Base-by-base conservation (phyloP, 2,797 vertebrate species). In the Tenualosa thibaudeaui region DNA sequence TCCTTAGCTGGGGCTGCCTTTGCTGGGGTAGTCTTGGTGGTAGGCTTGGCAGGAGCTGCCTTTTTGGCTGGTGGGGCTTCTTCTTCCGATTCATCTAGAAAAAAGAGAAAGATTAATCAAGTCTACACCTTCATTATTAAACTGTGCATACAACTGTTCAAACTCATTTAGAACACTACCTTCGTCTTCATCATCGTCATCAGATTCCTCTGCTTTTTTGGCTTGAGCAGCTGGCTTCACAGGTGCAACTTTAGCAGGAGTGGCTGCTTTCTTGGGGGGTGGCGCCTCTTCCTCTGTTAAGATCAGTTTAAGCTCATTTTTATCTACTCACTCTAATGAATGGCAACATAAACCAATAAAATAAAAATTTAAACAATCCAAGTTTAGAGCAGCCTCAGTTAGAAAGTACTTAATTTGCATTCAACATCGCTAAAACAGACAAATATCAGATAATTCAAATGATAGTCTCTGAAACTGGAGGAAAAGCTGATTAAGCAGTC, bases 271-370 rank as follows among this genome's bases (percentile, higher is more conserved):
- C 86, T 97, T 94, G 31, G 95, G 92, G 86, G 95, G 91, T 0
- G 93, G 92, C 0, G 93, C 91, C 2, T 96, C 96, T 43, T 96
- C 95, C 31, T 96, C 96, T 0, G 68, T 58, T 46, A 43, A 0
- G 24, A 17, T 17, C 51, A 31, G 40, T 9, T 43, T n/a, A 54
- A 46, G n/a, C 26, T 49, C 49, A 40, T 31, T 56, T 2, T 51
- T 53, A 19, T 24, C 54, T 13, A 83, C 60, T n/a, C 17, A 60
- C 37, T 13, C 31, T 31, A 31, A 31, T 31, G 31, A 31, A 0
- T 31, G 31, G 0, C 31, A 31, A 31, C 31, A 31, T 31, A 31
- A 31, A 31, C 31, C 31, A 31, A 31, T 31, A 31, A 31, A 31
- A 31, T 31, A 31, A 31, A 31, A 31, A 31, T 31, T 31, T 31